Base-by-base conservation (phyloP, 2,113 vertebrate genomes). In the Euleptes europaea region DNA sequence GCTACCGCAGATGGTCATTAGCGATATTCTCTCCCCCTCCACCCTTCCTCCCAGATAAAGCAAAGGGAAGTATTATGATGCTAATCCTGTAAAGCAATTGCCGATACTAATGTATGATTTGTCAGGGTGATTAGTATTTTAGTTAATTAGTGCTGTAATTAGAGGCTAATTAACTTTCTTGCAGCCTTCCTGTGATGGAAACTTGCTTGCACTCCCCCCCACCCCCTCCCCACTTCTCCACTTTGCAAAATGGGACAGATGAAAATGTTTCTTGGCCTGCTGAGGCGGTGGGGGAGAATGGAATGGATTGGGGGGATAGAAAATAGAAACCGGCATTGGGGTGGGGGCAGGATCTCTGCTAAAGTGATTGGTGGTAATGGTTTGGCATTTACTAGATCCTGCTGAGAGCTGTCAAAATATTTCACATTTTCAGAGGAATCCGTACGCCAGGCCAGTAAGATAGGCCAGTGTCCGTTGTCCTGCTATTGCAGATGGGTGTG, bases 71-170 rank as follows among this genome's bases (percentile, higher is more conserved):
- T 91, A 95, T 96, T 96, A 94, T 95, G 92, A 96, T 95, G 94
- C 96, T 97, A 97, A 97, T 97, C 96, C 92, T 91, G 95, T 95
- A 95, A 54, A 95, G 96, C 97, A 97, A 97, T 97, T 97, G 97
- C 94, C 95, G 94, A 96, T 96, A 78, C 80, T 78, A 97, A 97
- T 97, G 96, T 95, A 97, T 97, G 96, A 97, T 96, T 97, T 97
- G 96, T 96, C 95, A 95, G 96, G 92, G 96, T 97, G 97, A 97
- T 97, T 97, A 94, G 96, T 96, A 96, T 97, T 97, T 97, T 97
- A 97, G 96, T 96, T 97, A 96, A 97, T 97, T 97, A 97, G 96
- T 84, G 93, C 96, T 96, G 96, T 96, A 97, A 97, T 97, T 97
- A 97, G 96, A 84, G 95, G 95, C 97, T 97, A 96, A 88, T 84